phyloP scores from a whole-genome alignment of 2,888 invertebrate species.

The Drosophila percnosoma region DNA sequence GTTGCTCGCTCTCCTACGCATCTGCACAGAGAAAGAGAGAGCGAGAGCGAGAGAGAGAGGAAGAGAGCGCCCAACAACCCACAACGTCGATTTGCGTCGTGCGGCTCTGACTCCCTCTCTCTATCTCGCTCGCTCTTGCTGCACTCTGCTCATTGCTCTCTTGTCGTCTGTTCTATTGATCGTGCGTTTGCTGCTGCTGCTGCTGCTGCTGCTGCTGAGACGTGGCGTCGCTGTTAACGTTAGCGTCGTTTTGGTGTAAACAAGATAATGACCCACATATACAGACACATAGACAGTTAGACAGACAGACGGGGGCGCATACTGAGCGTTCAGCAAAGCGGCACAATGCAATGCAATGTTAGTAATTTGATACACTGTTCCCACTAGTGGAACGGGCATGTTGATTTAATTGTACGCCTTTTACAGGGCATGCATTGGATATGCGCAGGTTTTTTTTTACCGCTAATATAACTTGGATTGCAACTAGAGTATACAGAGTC shows the following conservation, averaged over 20 bases:
- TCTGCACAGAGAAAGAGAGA: conserved; percentile 1
- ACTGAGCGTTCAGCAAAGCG: conserved; percentile 54
- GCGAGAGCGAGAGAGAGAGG: neutral
- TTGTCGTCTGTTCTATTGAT: conserved; percentile 21
- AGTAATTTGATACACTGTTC: conserved; percentile 12
- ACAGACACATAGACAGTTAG: conserved; percentile 8
- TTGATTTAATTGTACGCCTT: neutral
- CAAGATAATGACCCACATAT: conserved; percentile 77
- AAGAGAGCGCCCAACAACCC: neutral
- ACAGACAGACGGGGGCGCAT: conserved; percentile 44
- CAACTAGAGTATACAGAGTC: neutral
- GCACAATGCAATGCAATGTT: conserved; percentile 42
- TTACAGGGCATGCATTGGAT: neutral
- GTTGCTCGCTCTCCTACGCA: conserved; percentile 5
- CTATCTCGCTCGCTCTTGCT: neutral
- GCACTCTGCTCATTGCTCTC: conserved; percentile 3
- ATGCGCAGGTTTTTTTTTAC: neutral
- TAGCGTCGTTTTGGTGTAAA: conserved; percentile 60
- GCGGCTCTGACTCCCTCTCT: neutral
- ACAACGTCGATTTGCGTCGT: neutral
- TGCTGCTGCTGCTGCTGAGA: conserved; percentile 47
- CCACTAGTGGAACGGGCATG: neutral
- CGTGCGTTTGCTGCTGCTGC: conserved; percentile 25
- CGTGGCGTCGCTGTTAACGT: conserved; percentile 20
- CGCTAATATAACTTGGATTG: neutral